These are phyloP conservation scores for Trogon melanurus DNA, from an alignment of 2,113 vertebrate genomes.

Conservation along the genomic window DNA sequence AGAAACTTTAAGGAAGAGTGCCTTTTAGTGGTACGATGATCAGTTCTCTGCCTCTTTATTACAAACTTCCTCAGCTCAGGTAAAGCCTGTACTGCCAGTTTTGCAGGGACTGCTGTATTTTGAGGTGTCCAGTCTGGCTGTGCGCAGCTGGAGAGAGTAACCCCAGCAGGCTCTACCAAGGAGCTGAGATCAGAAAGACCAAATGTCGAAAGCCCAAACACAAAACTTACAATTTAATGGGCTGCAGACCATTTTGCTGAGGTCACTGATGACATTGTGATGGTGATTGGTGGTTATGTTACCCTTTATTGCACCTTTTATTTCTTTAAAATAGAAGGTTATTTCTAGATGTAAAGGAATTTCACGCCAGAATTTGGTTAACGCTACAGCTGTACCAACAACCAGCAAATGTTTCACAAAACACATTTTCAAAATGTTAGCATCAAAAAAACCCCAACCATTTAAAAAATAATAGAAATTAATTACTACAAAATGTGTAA, in stretches of 20 bases:
- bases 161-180: rapidly evolving
- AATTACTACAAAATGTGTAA: not conserved
- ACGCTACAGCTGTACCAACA: not conserved
- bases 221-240: not conserved
- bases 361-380: not conserved
- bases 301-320: not conserved
- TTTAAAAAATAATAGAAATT: not conserved
- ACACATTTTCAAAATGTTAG: not conserved
- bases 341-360: not conserved
- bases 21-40: not conserved
- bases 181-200: not conserved
- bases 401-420: not conserved
- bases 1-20: not conserved
- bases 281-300: not conserved
- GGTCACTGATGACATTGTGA: not conserved
- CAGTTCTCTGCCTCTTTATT: not conserved
- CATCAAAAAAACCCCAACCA: not conserved
- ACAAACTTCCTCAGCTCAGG: not conserved
- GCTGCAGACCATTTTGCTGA: not conserved
- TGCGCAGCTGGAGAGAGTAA: not conserved
- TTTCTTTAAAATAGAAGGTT: not conserved
- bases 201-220: not conserved
- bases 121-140: not conserved
- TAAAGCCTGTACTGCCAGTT: not conserved
- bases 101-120: not conserved